Base-by-base conservation (phyloP, 1,140 invertebrate species). In the Berghia stephanieae region DNA sequence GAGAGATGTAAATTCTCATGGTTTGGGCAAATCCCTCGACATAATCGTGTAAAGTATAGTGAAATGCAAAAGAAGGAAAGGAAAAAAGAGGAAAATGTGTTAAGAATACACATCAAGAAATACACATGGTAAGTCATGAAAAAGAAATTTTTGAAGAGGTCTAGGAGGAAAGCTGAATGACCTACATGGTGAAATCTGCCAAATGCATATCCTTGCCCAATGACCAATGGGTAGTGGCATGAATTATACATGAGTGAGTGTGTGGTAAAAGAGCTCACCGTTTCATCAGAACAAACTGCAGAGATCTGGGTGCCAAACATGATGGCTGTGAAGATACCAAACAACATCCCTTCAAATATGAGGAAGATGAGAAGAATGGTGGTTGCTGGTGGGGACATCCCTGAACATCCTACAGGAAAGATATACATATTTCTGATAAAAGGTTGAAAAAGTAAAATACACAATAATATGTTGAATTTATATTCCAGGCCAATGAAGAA, bases 251-350 rank as follows among this genome's bases (percentile, higher is more conserved):
- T 66, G 60, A 2, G 60, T 66, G 60, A 0, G 1, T 66, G 60
- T 0, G 60, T 18, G 60, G 1, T 1, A 0, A n/a, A 38, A 5
- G 13, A 40, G 66, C 83, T 85, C 90, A 97, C 96, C 81, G 98
- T 99, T 92, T 99, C 96, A 91, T 99, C 98, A 86, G 96, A 96
- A 92, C 97, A 98, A 86, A 99, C 99, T 16, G 97, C 96, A 88
- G 97, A 96, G n/a, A 99, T 89, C 90, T 99, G 97, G 1, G 97
- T 97, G 43, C 94, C 95, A 83, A 98, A 93, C 98, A 99, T 99
- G 10, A 99, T 96, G 40, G 94, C 94, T 5, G 98, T 99, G 90
- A 99, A 99, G 82, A 99, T 97, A 21, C 97, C 96, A 91, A 99
- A 99, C 24, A 99, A 91, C 34, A 99, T 91, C 0, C 96, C 95